phyloP scores from a whole-genome alignment of 2,113 vertebrate species.

The Equus quagga region DNA sequence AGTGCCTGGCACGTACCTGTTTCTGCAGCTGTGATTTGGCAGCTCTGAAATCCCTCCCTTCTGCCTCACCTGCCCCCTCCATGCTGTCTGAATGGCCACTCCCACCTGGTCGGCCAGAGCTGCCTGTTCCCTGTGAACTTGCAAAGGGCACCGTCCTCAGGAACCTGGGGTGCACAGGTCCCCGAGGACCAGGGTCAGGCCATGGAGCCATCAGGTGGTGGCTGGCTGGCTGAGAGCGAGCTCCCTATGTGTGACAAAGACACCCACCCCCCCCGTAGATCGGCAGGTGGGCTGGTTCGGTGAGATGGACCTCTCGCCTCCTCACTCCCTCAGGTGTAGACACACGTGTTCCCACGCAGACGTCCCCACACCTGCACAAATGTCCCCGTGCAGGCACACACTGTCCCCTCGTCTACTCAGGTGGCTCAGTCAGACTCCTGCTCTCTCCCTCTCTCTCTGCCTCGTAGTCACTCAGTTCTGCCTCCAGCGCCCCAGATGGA shows the following conservation, averaged over 20 bases:
- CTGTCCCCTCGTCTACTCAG: too few species aligned
- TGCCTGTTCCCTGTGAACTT: not conserved
- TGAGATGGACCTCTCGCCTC: not conserved
- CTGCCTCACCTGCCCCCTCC: too few species aligned
- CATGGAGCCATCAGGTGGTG: not conserved
- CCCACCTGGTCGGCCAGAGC: not conserved
- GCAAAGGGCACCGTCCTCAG: not conserved
- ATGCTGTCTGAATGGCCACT: not conserved
- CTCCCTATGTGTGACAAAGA: not conserved
- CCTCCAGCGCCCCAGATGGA: not conserved
- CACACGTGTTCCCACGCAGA: not conserved
- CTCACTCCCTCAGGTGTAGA: not conserved
- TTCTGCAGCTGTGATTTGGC: not conserved
- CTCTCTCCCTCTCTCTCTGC: not conserved
- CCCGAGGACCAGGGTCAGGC: not conserved
- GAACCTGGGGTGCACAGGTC: not conserved
- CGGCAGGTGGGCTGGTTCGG: not conserved
- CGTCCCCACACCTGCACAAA: not conserved
- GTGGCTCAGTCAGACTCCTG: not conserved
- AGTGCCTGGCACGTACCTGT: not conserved
- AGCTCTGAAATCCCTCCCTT: not conserved
- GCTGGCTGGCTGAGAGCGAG: not conserved
- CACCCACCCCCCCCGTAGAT: not conserved
- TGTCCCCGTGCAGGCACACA: accelerated
- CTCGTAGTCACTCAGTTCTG: not conserved